phyloP scores from a whole-genome alignment of 1,140 invertebrate species.

The Chelonus insularis region DNA sequence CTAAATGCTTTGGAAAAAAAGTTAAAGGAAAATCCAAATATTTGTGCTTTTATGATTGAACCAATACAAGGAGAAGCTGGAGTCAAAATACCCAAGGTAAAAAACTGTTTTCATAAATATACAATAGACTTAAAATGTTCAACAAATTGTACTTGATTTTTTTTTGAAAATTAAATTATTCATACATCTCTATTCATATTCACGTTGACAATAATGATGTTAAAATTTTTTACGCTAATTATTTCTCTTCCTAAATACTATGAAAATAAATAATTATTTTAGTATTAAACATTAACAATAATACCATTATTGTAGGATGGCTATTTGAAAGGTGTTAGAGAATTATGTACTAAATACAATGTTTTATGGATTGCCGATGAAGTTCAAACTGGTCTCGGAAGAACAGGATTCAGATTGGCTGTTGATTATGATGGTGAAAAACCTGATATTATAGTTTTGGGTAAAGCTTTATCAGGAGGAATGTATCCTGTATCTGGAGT shows the following conservation, averaged over 20 bases:
- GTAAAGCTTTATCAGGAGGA: conserved; percentile 85
- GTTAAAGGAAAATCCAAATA: conserved; percentile 59
- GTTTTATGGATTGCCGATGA: conserved; percentile 98
- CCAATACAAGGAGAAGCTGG: conserved; percentile 85
- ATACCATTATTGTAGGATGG: conserved; percentile 64
- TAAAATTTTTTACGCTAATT: neutral
- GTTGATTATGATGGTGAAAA: conserved; percentile 86
- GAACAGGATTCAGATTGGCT: conserved; percentile 89
- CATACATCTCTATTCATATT: no score
- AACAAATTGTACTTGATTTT: neutral
- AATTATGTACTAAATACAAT: conserved; percentile 91
- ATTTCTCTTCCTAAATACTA: no score
- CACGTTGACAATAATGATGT: no score
- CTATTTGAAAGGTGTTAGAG: conserved; percentile 85
- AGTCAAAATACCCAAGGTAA: conserved; percentile 69
- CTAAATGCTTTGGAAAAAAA: conserved; percentile 67
- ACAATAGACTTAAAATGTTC: no score
- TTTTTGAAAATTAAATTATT: neutral
- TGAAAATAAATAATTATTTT: no score
- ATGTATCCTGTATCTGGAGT: conserved; percentile 80
- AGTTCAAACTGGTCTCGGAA: conserved; percentile 89
- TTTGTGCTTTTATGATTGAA: conserved; percentile 80
- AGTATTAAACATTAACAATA: no score
- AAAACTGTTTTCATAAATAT: neutral
- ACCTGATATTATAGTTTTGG: conserved; percentile 77